Evolutionary conservation across 2,888 invertebrate genomes (phyloP).

Genomic region (Tryphoninae sp.): DNA sequence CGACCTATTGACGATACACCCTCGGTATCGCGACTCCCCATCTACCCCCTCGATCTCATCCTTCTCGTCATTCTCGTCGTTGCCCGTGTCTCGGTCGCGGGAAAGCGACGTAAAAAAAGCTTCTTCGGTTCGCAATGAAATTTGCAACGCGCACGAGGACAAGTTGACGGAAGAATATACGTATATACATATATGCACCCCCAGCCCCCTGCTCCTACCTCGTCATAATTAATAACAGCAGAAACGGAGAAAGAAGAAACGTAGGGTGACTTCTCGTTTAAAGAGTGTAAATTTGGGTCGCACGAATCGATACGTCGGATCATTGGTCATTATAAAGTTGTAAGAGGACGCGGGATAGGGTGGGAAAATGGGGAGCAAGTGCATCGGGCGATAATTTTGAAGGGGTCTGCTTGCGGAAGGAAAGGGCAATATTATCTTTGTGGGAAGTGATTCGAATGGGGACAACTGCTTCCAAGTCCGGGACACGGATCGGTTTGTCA

Average conservation of each 20-base stretch:
- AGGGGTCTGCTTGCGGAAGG: constrained; percentile 28
- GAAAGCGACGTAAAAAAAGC: not conserved
- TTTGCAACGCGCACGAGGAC: constrained; percentile 3
- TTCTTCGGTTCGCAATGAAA: not conserved
- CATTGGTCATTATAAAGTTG: constrained; percentile 73
- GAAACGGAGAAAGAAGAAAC: too few relatives aligned
- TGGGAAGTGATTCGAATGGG: constrained; percentile 73
- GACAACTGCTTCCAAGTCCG: constrained; percentile 33
- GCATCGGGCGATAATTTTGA: constrained; percentile 22
- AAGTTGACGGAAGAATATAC: too few relatives aligned
- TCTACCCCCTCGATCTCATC: constrained; percentile 19
- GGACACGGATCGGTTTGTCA: not conserved
- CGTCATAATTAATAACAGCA: too few relatives aligned
- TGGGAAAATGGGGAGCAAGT: constrained; percentile 68
- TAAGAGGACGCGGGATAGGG: constrained; percentile 47
- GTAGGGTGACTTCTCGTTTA: not conserved
- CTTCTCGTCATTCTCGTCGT: not conserved
- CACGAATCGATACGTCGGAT: constrained; percentile 17
- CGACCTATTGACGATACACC: constrained; percentile 80
- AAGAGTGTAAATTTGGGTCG: constrained; percentile 50
- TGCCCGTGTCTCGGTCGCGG: not conserved
- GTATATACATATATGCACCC: too few relatives aligned
- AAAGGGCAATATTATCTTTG: constrained; percentile 56
- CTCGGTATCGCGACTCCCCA: constrained; percentile 53
- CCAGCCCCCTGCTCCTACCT: too few relatives aligned